These are phyloP conservation scores for Mionectes macconnelli DNA, from an alignment of 2,113 vertebrate species.

Conservation along the genomic window DNA sequence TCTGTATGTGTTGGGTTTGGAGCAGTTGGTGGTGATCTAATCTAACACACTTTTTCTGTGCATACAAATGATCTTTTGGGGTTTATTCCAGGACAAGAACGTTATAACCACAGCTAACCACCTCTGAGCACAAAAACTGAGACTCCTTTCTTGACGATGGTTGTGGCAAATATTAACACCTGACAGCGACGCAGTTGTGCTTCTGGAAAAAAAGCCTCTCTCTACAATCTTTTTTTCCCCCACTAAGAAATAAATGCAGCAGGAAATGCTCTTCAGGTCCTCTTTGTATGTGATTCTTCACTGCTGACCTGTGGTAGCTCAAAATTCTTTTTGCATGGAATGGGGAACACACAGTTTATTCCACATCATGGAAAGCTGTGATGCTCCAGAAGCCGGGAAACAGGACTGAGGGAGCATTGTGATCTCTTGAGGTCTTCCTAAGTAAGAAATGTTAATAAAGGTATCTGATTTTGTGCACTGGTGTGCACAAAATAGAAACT, in stretches of 20 bases:
- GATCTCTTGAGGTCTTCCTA: not conserved
- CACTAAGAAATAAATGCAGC: not conserved
- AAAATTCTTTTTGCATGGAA: not conserved
- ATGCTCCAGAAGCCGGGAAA: not conserved
- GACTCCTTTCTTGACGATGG: not conserved
- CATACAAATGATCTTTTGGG: not conserved
- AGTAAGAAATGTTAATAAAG: not conserved
- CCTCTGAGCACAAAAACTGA: not conserved
- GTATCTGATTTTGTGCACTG: not conserved
- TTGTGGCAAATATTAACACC: not conserved
- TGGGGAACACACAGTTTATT: not conserved
- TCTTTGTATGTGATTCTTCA: not conserved
- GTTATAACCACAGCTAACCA: not conserved
- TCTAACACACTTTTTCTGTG: not conserved
- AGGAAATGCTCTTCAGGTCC: not conserved
- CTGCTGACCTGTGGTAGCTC: not conserved
- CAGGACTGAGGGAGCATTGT: not conserved
- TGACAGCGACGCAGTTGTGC: fast-evolving
- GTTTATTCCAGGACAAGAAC: not conserved
- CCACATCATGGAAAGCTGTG: not conserved
- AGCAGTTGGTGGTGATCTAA: not conserved
- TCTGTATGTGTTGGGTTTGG: not conserved
- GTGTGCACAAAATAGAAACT: not conserved
- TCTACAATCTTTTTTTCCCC: fast-evolving
- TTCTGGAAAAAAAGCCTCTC: not conserved